Base-by-base conservation (phyloP, 2,888 invertebrate species). In the Pharmacophagus antenor region DNA sequence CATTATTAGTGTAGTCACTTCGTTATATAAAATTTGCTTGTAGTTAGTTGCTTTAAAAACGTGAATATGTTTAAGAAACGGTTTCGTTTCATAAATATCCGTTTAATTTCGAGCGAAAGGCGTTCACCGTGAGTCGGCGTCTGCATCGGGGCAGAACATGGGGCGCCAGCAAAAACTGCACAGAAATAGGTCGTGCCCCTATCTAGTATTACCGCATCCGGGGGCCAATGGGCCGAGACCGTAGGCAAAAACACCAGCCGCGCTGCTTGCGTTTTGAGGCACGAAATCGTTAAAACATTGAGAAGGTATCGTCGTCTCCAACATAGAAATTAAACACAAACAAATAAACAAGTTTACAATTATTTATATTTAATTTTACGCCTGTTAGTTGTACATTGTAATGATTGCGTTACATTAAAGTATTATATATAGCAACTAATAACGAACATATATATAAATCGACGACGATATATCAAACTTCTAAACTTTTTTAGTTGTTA, bases 141-240 rank as follows among this genome's bases (percentile, higher is more conserved):
- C 31, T 51, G 58, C 59, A 59, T 50, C 52, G 50, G 54, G 53
- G 58, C 56, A 61, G 48, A 56, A 58, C 61, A 44, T 48, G 53
- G 54, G 80, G 77, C 77, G 71, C 65, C 44, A 59, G 72, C 78
- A 84, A 84, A 84, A 84, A 83, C 70, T 54, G 56, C 57, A 69
- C 73, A 73, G 72, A 77, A 80, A 80, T 82, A 82, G 80, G 77
- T 80, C 72, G 75, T 67, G 72, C 69, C 71, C 55, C 69, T 74
- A 72, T 74, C 73, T 74, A 65, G 70, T 64, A 65, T 70, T 70
- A 67, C 71, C 70, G 70, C 76, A 82, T 83, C 85, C 83, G 80
- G 78, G 67, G 58, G 64, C 68, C 82, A 84, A 84, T 85, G 82
- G 74, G 70, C 72, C 82, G 74, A 68, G 67, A 72, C 76, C 64